Evolutionary conservation across 2,888 invertebrate genomes (phyloP).

Genomic region (Chrysomela aeneicollis): DNA sequence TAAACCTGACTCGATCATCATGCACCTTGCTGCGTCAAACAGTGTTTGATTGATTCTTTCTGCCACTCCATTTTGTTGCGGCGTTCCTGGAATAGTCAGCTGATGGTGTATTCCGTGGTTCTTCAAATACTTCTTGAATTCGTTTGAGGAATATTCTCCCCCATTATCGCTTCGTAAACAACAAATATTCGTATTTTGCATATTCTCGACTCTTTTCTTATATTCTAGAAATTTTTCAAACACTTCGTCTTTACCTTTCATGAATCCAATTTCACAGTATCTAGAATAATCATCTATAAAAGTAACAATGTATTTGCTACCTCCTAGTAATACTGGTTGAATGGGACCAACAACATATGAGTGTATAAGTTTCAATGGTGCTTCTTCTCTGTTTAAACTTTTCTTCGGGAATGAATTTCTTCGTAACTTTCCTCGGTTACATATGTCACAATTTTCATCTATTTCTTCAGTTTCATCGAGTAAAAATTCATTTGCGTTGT

Average conservation of each 20-base stretch:
- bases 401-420: background rate
- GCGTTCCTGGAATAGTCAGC: too few relatives aligned
- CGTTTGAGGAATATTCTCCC: background rate
- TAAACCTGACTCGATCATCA: too few relatives aligned
- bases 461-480: background rate
- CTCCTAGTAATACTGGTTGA: background rate
- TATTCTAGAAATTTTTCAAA: background rate
- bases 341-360: constrained; percentile 12
- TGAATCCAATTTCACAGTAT: constrained; percentile 21
- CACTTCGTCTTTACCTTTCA: constrained; percentile 3
- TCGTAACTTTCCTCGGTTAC: background rate
- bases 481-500: too few relatives aligned
- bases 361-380: background rate
- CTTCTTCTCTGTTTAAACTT: background rate
- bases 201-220: background rate
- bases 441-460: background rate
- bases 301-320: background rate
- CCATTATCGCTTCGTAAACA: constrained; percentile 1
- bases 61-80: too few relatives aligned
- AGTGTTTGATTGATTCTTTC: too few relatives aligned
- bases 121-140: too few relatives aligned
- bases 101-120: too few relatives aligned
- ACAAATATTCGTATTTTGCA: background rate
- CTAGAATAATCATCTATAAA: constrained; percentile 52
- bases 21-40: too few relatives aligned